Base-by-base conservation (phyloP, 92 coral and sea anemone species). In the Actinostola sp. region DNA sequence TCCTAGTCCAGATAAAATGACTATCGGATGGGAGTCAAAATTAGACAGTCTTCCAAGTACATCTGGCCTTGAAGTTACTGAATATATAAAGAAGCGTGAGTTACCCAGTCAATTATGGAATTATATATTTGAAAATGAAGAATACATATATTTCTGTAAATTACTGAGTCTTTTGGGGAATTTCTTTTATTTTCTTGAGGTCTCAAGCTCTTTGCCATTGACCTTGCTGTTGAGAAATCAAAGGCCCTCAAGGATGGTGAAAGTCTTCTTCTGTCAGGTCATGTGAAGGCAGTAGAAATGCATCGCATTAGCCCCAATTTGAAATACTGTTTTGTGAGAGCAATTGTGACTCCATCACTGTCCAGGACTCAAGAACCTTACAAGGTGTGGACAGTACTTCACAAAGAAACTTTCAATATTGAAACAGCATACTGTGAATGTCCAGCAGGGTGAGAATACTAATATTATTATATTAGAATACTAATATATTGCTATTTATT, bases 161-260 rank as follows among this genome's bases (percentile, higher is more conserved):
- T 39, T 39, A 39, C 45, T 7, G 8, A 14, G 14, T 39, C 14
- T 39, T 39, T 39, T 39, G 45, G 8, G 45, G 14, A 7, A 14
- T 39, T 39, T 39, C 45, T 39, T 14, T 7, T 39, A 7, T 7
- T 7, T 39, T 50, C 16, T 50, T 3, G 16, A 50, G 57, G 57
- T 3, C 57, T 50, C 6, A 14, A 14, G 25, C 16, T 50, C 5
- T 50, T 50, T 50, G 7, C 5, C 16, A n/a, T 50, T 20, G 16
- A 50, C 16, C 5, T 50, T 50, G 57, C 5, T 11, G 57, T 57
- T 26, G 79, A 64, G 28, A 48, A 70, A 26, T 58, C 24, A 49
- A 53, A 73, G 26, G 79, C 69, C 23, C 55, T 73, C n/a, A 60
- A 66, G 42, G 71, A 73, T 3, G 71, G 79, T 34, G 61, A 73